Base-by-base conservation (phyloP, 2,113 vertebrate species). In the Neolamprologus brichardi region DNA sequence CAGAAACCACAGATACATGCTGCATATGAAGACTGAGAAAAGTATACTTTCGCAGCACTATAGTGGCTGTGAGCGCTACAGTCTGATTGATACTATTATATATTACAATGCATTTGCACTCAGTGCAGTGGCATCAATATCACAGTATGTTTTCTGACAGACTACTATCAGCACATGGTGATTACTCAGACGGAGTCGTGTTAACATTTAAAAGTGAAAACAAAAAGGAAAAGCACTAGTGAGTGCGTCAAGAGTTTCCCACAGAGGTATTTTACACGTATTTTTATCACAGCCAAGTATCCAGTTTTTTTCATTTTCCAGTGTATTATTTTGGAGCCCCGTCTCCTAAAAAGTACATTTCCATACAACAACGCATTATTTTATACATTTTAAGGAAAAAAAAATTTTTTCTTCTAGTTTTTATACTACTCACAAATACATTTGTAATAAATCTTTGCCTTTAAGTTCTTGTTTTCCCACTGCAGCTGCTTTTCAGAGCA, bases 1-100 rank as follows among this genome's bases (percentile, higher is more conserved):
- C n/a, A 83, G 49, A 88, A 91, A 92, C 87, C 91, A 82, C 91
- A 80, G 58, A 62, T 70, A 28, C 54, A 81, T 32, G 53, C 44
- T 15, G 20, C 72, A 25, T 67, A 7, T 46, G 37, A 58, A 82
- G 49, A 82, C 54, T 46, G 54, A 82, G 41, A 88, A 54, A 37
- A 79, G 34, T 41, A 44, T 46, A 77, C 78, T 81, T 81, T 81
- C 17, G 7, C 72, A 51, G 25, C 25, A n/a, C 25, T 51, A 32
- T 28, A 46, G 72, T 77, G 70, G 10, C 44, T 77, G 41, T 13
- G 17, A 32, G 23, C 15, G 0, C 23, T 49, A 30, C 41, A 18
- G 25, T 28, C 15, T 75, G 15, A 75, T 30, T 75, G 70, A 49
- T 75, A 49, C 72, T 51, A 30, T 51, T n/a, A 77, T 77, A 49